Base-by-base conservation (phyloP, 2,797 vertebrate species). In the Muraenolepis orangiensis region DNA sequence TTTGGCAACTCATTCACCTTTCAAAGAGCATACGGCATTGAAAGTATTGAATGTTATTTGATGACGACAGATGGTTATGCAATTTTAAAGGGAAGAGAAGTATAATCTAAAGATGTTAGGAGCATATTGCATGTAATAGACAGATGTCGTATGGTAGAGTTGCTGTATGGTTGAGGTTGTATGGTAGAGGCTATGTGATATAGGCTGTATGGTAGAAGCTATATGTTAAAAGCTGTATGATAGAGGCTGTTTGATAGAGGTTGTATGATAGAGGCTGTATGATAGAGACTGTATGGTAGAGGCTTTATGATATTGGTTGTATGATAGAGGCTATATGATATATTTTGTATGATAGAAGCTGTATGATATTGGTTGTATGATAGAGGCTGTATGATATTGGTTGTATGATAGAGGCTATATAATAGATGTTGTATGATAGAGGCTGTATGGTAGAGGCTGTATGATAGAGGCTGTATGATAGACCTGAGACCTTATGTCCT, bases 41-140 rank as follows among this genome's bases (percentile, higher is more conserved):
- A 82, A n/a, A 81, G 81, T 69, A 78, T 81, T 87, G 86, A 90
- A 92, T 91, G 88, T 88, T 82, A 72, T 84, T 46, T 76, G 70
- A 2, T 79, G 74, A 31, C 10, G 8, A 78, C 76, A 74, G 72
- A 71, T 69, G 46, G 69, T 78, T 57, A 72, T 29, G 73, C 26
- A 28, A 40, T 72, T 72, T 31, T 51, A 72, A 51, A 30, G 30
- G 13, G 5, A n/a, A 23, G 5, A 23, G 14, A 31, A 31, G 66
- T 29, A 28, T 13, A 30, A 18, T 67, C 29, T 67, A 26, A 26
- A 7, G n/a, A 61, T 61, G 57, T 61, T 61, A 26, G 57, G 57
- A 26, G 23, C 23, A 2, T 26, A 26, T 26, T 61, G 23, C 57
- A 6, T 10, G 10, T 26, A 61, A 61, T 61, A 61, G n/a, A 38